A percentile compares a stretch with the other conserved stretches of the same genome.
phyloP scores from a whole-genome alignment of 2,797 vertebrate species.

The Micropoecilia bifurca region DNA sequence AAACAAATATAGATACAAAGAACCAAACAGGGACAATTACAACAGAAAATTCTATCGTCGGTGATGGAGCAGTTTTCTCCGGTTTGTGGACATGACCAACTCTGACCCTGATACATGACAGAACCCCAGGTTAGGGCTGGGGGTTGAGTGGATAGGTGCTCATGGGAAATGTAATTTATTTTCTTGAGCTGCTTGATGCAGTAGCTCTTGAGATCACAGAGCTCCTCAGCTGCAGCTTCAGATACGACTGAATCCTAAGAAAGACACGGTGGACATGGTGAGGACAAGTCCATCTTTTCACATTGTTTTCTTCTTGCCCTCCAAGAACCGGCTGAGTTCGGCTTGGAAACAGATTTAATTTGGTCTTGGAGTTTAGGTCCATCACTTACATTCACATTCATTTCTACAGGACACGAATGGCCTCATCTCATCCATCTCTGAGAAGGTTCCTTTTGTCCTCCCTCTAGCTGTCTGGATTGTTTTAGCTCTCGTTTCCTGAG shows the following conservation, averaged over 20 bases:
- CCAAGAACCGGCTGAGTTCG: slow-evolving; percentile 51
- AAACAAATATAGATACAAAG: not conserved
- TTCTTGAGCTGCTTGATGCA: slow-evolving; percentile 78
- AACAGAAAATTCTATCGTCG: slow-evolving; percentile 23
- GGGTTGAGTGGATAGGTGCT: slow-evolving; percentile 63
- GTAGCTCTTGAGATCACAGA: slow-evolving; percentile 76
- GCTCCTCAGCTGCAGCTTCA: slow-evolving; percentile 75
- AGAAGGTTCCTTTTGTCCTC: not conserved
- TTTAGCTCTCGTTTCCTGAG: slow-evolving; percentile 50
- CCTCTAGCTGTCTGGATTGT: slow-evolving; percentile 11
- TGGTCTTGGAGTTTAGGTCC: not conserved
- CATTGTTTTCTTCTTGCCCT: slow-evolving; percentile 35
- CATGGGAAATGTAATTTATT: slow-evolving; percentile 82
- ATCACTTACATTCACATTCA: slow-evolving; percentile 37
- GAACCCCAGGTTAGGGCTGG: slow-evolving; percentile 58
- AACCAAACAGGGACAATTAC: not conserved
- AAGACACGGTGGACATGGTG: slow-evolving; percentile 44
- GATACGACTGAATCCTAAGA: slow-evolving; percentile 79
- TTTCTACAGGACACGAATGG: slow-evolving; percentile 54
- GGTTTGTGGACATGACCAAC: slow-evolving; percentile 55
- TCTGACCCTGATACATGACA: slow-evolving; percentile 78
- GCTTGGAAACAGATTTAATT: slow-evolving; percentile 44
- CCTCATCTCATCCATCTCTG: not conserved
- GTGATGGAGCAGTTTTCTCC: slow-evolving; percentile 65
- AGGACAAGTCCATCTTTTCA: rapidly evolving